A percentile compares a stretch with the other conserved stretches of the same genome.
Evolutionary conservation across 2,888 invertebrate species (phyloP).

Genomic region (Notodonta ziczac): DNA sequence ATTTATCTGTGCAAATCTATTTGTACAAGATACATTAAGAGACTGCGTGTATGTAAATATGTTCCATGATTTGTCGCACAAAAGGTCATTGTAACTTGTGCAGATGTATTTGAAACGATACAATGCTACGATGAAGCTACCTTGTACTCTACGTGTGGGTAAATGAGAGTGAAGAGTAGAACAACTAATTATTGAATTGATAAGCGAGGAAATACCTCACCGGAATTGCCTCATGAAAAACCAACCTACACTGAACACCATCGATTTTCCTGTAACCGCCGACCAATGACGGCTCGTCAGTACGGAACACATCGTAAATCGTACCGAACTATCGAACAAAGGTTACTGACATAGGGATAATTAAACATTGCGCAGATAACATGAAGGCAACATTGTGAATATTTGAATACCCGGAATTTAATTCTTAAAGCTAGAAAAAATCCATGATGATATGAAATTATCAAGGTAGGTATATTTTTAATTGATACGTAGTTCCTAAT

Average conservation of each 20-base stretch:
- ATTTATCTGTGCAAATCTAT: too few species aligned
- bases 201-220: constrained; percentile 18
- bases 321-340: constrained; percentile 8
- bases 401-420: not conserved
- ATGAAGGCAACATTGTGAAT: constrained; percentile 3
- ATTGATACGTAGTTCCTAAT: too few species aligned
- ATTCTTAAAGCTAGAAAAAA: too few species aligned
- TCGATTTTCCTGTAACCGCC: constrained; percentile 43
- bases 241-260: constrained; percentile 36
- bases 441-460: too few species aligned
- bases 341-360: constrained; percentile 9
- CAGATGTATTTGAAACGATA: too few species aligned
- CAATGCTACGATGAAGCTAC: too few species aligned
- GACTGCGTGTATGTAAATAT: too few species aligned
- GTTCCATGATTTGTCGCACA: too few species aligned
- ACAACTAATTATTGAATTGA: constrained; percentile 22
- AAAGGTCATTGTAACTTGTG: too few species aligned
- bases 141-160: not conserved
- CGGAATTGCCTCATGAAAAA: constrained; percentile 14
- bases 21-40: too few species aligned
- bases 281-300: constrained; percentile 34
- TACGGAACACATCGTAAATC: constrained; percentile 10
- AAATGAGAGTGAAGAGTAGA: not conserved
- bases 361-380: not conserved
- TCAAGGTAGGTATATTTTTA: too few species aligned